Percentiles rank a stretch among this genome's conserved stretches.
Conservation (phyloP, 2,888 invertebrate species). For the Tineola bisselliella region DNA sequence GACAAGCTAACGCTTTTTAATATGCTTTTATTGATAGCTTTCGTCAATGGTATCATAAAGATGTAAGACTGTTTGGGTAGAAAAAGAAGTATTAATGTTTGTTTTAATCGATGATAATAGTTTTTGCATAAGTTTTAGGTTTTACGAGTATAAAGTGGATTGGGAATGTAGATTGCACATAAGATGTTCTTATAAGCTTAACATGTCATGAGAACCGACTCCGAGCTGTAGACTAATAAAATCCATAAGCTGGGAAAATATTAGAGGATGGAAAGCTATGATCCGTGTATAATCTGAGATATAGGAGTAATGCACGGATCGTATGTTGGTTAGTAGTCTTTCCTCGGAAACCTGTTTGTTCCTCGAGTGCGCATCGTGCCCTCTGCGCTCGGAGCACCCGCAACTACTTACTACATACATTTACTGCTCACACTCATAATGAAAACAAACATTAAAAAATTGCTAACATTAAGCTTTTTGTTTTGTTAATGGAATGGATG, state of each 20-base stretch:
- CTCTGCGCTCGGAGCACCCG: conserved; percentile 29
- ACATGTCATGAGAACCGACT: not conserved
- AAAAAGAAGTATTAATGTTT: not conserved
- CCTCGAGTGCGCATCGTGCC: conserved; percentile 39
- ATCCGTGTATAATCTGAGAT: conserved; percentile 14
- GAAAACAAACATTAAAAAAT: not conserved
- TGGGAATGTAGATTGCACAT: not conserved
- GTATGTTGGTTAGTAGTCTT: conserved; percentile 59
- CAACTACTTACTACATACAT: conserved; percentile 5
- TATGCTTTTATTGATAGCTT: not conserved
- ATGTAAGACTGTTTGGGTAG: not conserved
- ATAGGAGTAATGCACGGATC: conserved; percentile 47
- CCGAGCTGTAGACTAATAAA: not conserved
- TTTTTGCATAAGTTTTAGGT: not conserved
- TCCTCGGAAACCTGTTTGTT: conserved; percentile 47
- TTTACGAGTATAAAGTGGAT: not conserved
- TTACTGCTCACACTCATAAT: not conserved
- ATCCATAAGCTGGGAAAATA: not conserved
- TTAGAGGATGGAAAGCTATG: not conserved
- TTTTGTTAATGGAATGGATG: not conserved
- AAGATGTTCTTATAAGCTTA: not conserved
- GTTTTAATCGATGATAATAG: not conserved
- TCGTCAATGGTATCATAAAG: not conserved
- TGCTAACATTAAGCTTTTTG: not conserved
- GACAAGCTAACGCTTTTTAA: not conserved